Evolutionary conservation across 2,888 invertebrate species (phyloP), one percentile per base, ranked within the genome.

Genomic region (Cataglyphis livida): DNA sequence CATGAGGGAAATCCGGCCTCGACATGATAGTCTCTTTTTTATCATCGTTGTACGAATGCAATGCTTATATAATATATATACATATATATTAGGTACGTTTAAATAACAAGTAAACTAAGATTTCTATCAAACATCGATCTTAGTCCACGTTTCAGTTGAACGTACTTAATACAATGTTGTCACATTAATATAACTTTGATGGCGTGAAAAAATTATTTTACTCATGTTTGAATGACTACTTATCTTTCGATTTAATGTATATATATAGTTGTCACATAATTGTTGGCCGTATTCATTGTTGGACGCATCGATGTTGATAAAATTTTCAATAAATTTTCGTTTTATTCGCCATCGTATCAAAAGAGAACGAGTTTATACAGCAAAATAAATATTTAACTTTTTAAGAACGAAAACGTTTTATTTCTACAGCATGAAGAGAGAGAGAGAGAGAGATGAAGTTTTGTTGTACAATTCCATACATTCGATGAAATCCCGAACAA

Each of bases 331-430:
- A 35, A 79, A 79, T 59, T 79, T 44, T 79, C 44, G 12, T 35
- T 44, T n/a, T 5, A 35, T 15, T 54, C 32, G 68, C 10, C 28
- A 44, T 6, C 18, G 59, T 35, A 59, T 59, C 32, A 66, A 66
- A 78, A 70, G 71, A 35, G 12, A 48, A 12, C 57, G 57, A 78
- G 12, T 79, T 79, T 70, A 79, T 68, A 35, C 44, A 59, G 59
- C 35, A 44, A 44, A 25, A 25, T 70, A 79, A 79, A 79, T 70
- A 59, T 70, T 59, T 59, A 44, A 70, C 12, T 79, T 70, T 70
- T 70, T 59, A 68, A 12, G 10, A 59, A 21, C 12, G 18, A 41
- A 21, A 70, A 66, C 18, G 9, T 44, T 70, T 70, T 44, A 70
- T 59, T 25, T 41, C 65, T 32, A 35, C 18, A 41, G 10, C 10